phyloP scores from a whole-genome alignment of 2,888 invertebrate genomes.

The Ormyrus labotus region DNA sequence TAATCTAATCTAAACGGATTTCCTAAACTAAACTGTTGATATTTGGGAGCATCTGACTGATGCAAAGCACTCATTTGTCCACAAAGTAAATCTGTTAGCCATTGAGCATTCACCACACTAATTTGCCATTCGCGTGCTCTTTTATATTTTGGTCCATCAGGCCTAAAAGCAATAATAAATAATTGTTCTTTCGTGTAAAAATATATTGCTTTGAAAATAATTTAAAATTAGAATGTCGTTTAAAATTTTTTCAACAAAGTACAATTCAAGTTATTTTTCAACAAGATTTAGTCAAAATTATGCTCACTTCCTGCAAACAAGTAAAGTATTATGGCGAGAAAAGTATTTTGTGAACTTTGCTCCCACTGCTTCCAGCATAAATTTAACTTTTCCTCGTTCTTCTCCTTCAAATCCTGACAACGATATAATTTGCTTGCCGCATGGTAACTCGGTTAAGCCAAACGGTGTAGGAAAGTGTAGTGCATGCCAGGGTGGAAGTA shows the following conservation, averaged over 20 bases:
- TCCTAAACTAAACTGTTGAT: conserved; percentile 89
- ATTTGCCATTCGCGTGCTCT: conserved; percentile 95
- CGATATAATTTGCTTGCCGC: conserved; percentile 86
- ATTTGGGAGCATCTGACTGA: conserved; percentile 89
- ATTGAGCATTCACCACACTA: conserved; percentile 93
- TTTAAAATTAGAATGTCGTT: not conserved
- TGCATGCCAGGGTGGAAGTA: conserved; percentile 95
- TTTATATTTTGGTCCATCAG: conserved; percentile 91
- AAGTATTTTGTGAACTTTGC: conserved; percentile 89
- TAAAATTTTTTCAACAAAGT: not conserved
- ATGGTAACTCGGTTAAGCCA: conserved; percentile 83
- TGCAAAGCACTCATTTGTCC: conserved; percentile 90
- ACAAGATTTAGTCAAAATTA: conserved; percentile 4
- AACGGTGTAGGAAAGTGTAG: conserved; percentile 91
- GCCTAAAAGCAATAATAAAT: conserved; percentile 75
- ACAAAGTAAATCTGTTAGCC: conserved; percentile 94
- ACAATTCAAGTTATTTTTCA: not conserved
- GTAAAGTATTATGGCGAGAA: conserved; percentile 86
- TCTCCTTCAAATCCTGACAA: conserved; percentile 93
- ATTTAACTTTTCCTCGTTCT: conserved; percentile 87
- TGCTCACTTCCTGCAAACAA: conserved; percentile 81
- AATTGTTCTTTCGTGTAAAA: not conserved
- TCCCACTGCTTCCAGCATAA: conserved; percentile 90
- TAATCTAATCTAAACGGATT: conserved; percentile 92
- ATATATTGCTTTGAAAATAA: not conserved